Evolutionary conservation across 2,888 invertebrate genomes (phyloP).

Genomic region (Clistopyga incitator): DNA sequence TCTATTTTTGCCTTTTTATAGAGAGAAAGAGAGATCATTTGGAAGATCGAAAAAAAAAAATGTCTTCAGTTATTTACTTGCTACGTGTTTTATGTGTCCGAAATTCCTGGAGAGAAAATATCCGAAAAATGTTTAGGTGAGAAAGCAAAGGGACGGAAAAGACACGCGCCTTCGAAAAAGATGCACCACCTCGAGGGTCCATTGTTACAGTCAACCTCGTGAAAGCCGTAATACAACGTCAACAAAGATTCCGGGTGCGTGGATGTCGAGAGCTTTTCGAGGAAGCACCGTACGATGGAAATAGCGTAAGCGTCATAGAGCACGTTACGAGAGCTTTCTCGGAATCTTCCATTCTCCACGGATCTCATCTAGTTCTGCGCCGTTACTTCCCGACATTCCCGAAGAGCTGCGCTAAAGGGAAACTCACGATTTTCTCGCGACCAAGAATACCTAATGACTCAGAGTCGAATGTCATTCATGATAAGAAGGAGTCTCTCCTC

Average conservation of each 20-base stretch:
- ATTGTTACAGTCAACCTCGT: constrained; percentile 12
- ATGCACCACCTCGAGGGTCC: neutral
- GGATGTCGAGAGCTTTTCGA: constrained; percentile 19
- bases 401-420: constrained; percentile 27
- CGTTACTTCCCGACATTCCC: neutral
- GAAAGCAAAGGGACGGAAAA: constrained; percentile 7
- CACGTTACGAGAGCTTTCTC: constrained; percentile 38
- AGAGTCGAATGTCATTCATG: constrained; percentile 74
- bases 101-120: constrained; percentile 14
- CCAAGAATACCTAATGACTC: constrained; percentile 76
- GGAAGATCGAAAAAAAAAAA: neutral
- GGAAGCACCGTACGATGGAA: constrained; percentile 47
- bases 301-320: constrained; percentile 46
- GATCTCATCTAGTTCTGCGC: neutral
- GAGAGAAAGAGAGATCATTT: neutral
- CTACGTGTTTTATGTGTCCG: neutral
- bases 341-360: constrained; percentile 33
- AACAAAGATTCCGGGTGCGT: constrained; percentile 11
- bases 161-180: neutral
- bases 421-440: constrained; percentile 44
- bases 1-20: neutral
- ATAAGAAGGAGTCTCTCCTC: constrained; percentile 71
- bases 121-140: constrained; percentile 18
- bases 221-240: constrained; percentile 4
- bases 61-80: neutral